These are phyloP conservation scores for Saguinus imperator DNA, from an alignment of 2,113 vertebrate genomes.

Conservation along the genomic window DNA sequence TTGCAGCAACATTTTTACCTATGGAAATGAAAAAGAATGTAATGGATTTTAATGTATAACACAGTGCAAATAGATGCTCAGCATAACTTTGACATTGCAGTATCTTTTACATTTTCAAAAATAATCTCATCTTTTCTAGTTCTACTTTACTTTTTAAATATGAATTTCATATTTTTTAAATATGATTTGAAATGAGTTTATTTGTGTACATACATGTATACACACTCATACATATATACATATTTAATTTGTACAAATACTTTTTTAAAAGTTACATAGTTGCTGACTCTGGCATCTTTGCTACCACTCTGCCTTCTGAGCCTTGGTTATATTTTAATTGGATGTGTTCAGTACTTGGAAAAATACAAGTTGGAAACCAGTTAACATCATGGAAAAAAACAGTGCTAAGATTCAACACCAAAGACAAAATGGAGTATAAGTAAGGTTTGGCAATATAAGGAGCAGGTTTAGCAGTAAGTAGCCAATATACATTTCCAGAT, in stretches of 20 bases:
- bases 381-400: slow-evolving; percentile 47
- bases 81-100: neutral
- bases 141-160: neutral
- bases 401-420: neutral
- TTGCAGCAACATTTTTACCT: slow-evolving; percentile 63
- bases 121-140: neutral
- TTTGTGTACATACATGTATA: rapidly evolving
- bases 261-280: neutral
- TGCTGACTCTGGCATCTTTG: neutral
- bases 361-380: neutral
- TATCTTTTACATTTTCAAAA: neutral
- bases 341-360: slow-evolving; percentile 41
- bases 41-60: slow-evolving; percentile 28
- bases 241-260: neutral
- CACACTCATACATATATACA: neutral
- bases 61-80: neutral
- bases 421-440: neutral
- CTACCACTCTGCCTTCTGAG: neutral
- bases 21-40: slow-evolving; percentile 25
- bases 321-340: slow-evolving; percentile 23
- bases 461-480: neutral
- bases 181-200: neutral
- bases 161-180: no score
- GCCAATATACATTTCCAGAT: neutral
- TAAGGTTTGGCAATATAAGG: neutral